phyloP scores from a whole-genome alignment of 2,888 invertebrate genomes.

The Drepanosiphum platanoidis region DNA sequence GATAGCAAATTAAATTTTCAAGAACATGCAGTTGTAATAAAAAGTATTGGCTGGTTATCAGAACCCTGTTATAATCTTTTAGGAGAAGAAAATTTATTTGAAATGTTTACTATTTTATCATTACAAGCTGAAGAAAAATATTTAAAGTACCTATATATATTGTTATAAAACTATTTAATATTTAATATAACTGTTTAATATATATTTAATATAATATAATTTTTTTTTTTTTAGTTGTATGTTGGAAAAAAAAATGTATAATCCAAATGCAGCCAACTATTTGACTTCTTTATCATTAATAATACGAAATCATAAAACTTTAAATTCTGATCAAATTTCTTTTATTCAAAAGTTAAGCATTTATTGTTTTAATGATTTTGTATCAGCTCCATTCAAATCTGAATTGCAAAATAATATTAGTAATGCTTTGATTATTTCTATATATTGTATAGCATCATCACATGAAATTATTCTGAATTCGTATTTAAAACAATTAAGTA shows the following conservation, averaged over 20 bases:
- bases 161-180: too few relatives aligned
- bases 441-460: conserved; percentile 33
- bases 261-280: conserved; percentile 40
- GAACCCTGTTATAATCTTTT: conserved; percentile 33
- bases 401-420: conserved; percentile 41
- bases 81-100: conserved; percentile 19
- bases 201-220: neutral
- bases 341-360: conserved; percentile 43
- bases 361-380: conserved; percentile 45
- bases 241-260: neutral
- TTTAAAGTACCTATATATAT: too few relatives aligned
- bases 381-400: conserved; percentile 12
- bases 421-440: conserved; percentile 41
- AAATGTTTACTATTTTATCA: conserved; percentile 27
- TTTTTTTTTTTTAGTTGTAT: conserved; percentile 19
- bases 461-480: conserved; percentile 23
- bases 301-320: conserved; percentile 20
- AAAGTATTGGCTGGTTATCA: conserved; percentile 44
- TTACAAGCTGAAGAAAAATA: conserved; percentile 43
- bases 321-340: conserved; percentile 31
- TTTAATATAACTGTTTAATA: neutral
- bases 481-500: conserved; percentile 42
- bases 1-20: conserved; percentile 21
- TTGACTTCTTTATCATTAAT: conserved; percentile 31
- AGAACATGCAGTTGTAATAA: conserved; percentile 30